Evolutionary conservation across 2,888 invertebrate genomes (phyloP).

Genomic region (Antheraea yamamai): DNA sequence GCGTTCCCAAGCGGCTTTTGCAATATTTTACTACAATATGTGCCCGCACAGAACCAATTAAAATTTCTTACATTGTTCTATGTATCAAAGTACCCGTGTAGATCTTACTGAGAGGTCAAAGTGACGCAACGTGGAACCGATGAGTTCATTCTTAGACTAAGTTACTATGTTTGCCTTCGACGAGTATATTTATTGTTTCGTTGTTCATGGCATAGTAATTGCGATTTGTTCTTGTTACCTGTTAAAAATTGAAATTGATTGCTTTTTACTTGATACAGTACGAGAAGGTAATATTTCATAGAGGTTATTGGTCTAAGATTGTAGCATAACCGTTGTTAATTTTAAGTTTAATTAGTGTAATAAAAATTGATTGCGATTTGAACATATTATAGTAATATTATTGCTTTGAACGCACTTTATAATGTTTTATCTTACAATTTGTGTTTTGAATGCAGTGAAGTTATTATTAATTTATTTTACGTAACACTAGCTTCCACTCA

Average conservation of each 20-base stretch:
- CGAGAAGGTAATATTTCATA: neutral
- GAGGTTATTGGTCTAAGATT: neutral
- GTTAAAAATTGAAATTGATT: constrained; percentile 26
- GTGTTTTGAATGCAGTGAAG: neutral
- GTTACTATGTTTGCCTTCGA: constrained; percentile 18
- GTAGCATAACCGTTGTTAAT: neutral
- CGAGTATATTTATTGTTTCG: constrained; percentile 13
- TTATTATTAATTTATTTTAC: neutral
- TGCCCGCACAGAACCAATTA: constrained; percentile 21
- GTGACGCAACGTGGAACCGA: constrained; percentile 55
- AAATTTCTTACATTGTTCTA: constrained; percentile 28
- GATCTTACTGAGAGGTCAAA: constrained; percentile 57
- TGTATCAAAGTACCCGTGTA: constrained; percentile 35
- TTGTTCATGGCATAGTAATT: constrained; percentile 25
- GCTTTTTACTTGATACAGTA: constrained; percentile 24
- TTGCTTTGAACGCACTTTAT: neutral
- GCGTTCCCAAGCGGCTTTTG: constrained; percentile 13
- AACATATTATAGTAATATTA: neutral
- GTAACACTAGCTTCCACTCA: neutral
- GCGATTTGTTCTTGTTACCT: constrained; percentile 32
- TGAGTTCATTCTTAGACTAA: constrained; percentile 57
- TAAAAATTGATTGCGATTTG: neutral
- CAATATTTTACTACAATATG: neutral
- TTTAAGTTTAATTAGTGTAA: neutral
- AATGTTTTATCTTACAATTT: neutral